Evolutionary conservation across 92 coral and sea anemone species (phyloP), one percentile per base, ranked within the genome.

Genomic region (Porites divaricata): DNA sequence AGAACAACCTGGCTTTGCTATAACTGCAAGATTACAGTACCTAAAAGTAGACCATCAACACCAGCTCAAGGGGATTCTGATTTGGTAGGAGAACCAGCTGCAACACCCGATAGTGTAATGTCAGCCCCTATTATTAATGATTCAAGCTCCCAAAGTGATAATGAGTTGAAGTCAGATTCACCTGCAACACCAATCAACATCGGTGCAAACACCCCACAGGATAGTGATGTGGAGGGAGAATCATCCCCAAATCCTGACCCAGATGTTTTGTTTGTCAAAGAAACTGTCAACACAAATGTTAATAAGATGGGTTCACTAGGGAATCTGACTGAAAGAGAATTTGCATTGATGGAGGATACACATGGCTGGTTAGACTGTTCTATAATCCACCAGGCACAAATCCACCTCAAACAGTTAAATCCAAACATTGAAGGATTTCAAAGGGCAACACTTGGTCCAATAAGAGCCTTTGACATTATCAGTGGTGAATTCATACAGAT

Each of bases 391-490:
- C 81, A 84, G 59, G 93, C 96, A 78, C 90, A 93, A 63, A 58
- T 86, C 21, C 85, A 63, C 51, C 58, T 87, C 59, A 86, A 81
- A 77, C 74, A 86, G 64, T 51, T 83, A 14, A 90, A 90, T 80
- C 91, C 91, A 59, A 41, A 72, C 77, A 79, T 92, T 79, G 89
- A 89, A 71, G 93, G 93, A 16, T 87, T 92, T 83, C 91, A 89
- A 80, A 69, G 93, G 76, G 83, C 95, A 83, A 92, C 88, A 28
- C 35, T 28, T 28, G 35, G 35, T 28, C 35, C 35, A 28, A 28
- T 28, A 28, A 28, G 35, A 28, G 35, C 35, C 4, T 28, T 28
- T 28, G 35, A 28, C 35, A 28, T 28, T 28, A 28, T 28, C 35
- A 28, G 35, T 28, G 35, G 35, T 28, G 35, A 28, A 28, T 28